phyloP scores from a whole-genome alignment of 2,797 vertebrate genomes.

The Ambastaia sidthimunki region DNA sequence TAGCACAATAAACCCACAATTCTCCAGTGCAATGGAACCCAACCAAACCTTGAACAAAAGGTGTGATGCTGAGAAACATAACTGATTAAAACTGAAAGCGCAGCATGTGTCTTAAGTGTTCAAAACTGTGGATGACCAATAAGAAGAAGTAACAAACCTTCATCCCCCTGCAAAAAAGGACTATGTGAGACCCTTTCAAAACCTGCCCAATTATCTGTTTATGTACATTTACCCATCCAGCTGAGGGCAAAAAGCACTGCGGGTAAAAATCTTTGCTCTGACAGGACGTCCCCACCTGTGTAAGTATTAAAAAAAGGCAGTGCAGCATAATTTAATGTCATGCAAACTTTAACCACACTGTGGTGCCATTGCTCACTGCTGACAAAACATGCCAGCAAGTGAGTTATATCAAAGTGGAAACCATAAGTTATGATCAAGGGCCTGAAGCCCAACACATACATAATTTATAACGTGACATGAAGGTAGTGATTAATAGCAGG shows the following conservation, averaged over 20 bases:
- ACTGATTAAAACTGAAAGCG: not conserved
- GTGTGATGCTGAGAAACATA: not conserved
- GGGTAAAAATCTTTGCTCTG: constrained; percentile 65
- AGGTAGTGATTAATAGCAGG: not conserved
- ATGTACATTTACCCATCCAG: constrained; percentile 71
- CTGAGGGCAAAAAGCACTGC: constrained; percentile 74
- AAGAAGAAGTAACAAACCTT: not conserved
- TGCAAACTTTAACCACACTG: constrained; percentile 20
- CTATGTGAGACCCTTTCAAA: not conserved
- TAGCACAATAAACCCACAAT: not conserved
- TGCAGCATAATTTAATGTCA: not conserved
- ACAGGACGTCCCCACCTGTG: constrained; percentile 61
- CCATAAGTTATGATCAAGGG: constrained; percentile 1
- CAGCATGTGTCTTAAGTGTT: not conserved
- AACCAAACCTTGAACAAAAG: not conserved
- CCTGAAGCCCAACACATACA: not conserved
- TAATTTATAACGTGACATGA: constrained; percentile 6
- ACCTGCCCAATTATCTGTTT: not conserved
- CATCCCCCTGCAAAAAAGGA: not conserved
- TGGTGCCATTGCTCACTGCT: constrained; percentile 15
- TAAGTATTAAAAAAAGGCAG: constrained; percentile 39
- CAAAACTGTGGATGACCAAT: not conserved
- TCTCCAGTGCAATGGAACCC: not conserved
- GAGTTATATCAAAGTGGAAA: not conserved
- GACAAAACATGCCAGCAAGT: not conserved